Evolutionary conservation across 2,888 invertebrate species (phyloP).

Genomic region (Lepidochitona cinerea): DNA sequence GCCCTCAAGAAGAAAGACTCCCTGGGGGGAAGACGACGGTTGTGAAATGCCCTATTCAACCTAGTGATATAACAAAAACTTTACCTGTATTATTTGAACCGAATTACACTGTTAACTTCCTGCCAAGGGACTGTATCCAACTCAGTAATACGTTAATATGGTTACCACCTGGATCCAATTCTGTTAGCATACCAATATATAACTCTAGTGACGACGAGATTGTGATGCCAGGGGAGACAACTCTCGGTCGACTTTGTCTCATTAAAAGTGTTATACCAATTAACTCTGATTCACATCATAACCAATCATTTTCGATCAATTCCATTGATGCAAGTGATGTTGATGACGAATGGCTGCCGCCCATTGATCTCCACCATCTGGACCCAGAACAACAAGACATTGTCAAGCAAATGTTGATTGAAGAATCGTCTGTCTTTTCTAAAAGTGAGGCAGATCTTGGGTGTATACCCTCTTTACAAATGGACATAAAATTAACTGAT

Average conservation of each 20-base stretch:
- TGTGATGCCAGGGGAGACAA: neutral
- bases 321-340: neutral
- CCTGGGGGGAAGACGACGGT: neutral
- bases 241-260: neutral
- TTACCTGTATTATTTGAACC: neutral
- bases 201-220: neutral
- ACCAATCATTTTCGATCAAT: neutral
- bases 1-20: too few relatives aligned
- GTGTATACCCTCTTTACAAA: conserved; percentile 19
- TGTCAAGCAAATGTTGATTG: conserved; percentile 20
- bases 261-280: neutral
- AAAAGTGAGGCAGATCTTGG: conserved; percentile 31
- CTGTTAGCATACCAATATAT: neutral
- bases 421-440: conserved; percentile 30
- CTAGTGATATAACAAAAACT: too few relatives aligned
- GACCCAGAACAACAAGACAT: conserved; percentile 14
- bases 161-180: neutral
- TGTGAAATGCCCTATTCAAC: too few relatives aligned
- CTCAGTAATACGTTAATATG: neutral
- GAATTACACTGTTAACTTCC: neutral
- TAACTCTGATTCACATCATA: too few relatives aligned
- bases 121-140: neutral
- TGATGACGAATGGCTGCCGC: conserved; percentile 25
- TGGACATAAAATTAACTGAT: conserved; percentile 31
- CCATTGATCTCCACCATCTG: conserved; percentile 15